Evolutionary conservation across 2,797 vertebrate species (phyloP), one percentile per base, ranked within the genome.

Genomic region (Sebastes iracundus): DNA sequence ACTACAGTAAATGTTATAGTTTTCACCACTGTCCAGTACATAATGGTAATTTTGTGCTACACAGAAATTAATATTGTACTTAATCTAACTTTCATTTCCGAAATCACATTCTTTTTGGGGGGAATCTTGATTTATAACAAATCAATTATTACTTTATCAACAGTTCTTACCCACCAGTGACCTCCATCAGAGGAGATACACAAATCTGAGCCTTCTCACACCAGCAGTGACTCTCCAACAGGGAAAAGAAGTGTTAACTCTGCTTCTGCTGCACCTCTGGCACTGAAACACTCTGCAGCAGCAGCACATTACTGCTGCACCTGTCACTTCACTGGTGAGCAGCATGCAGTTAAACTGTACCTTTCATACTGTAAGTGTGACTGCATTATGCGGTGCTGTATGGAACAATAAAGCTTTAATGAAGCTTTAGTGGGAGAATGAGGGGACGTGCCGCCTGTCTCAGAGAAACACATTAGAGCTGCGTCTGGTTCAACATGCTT

Each of bases 361-460:
- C 30, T 33, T 33, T 28, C 52, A n/a, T 18, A 5, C 46, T 52
- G 65, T 6, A 13, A 67, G 61, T 32, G 59, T 0, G 63, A 6
- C 73, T 32, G 68, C 75, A 20, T 70, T 30, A 56, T 9, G 53
- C 16, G 72, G 1, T 0, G 2, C 77, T 0, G 28, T 72, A 59
- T 61, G 60, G 82, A 83, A 88, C 76, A 2, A 84, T 89, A 64
- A 85, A 87, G 80, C 73, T 87, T 90, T 87, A 46, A 88, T 88
- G 87, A 86, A 61, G 79, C 84, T 81, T 59, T 33, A 67, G 67
- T 63, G 30, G 61, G 10, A 8, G 62, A 20, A 59, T 6, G 59
- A 16, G 14, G 23, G 3, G 3, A 12, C n/a, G 1, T 5, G 6
- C 23, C 3, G 58, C 32, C 12, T 16, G 61, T 42, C 46, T 75